Evolutionary conservation across 53 echinoderm and acorn worm species (phyloP).

Genomic region (Echinometra lucunter): DNA sequence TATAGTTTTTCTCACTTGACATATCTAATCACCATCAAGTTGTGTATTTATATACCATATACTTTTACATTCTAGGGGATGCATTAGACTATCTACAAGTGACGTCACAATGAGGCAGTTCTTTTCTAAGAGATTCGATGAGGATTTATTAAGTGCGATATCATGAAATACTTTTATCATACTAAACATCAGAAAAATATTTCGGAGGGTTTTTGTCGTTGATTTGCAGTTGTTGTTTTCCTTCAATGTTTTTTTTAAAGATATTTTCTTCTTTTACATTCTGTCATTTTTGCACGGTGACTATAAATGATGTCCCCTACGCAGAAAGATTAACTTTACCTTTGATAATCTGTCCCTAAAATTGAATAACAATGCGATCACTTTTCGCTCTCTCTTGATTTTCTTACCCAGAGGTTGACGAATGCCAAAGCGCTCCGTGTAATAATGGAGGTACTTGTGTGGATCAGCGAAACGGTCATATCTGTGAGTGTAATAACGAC

Average conservation of each 20-base stretch:
- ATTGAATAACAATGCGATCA: no score
- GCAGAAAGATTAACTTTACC: neutral
- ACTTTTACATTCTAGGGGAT: no score
- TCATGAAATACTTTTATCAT: no score
- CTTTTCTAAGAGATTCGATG: no score
- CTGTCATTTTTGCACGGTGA: neutral
- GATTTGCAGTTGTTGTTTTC: no score
- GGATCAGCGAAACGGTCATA: slow-evolving; percentile 58
- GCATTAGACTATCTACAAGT: no score
- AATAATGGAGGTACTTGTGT: slow-evolving; percentile 67
- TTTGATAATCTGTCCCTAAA: no score
- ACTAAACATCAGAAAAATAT: neutral
- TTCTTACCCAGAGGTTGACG: slow-evolving; percentile 67
- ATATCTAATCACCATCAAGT: no score
- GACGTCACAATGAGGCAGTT: neutral
- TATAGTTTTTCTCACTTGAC: no score
- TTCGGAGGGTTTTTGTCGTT: neutral
- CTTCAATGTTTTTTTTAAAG: no score
- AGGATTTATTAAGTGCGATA: no score
- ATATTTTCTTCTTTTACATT: neutral
- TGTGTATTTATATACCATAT: no score
- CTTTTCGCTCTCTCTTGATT: neutral
- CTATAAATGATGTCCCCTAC: neutral
- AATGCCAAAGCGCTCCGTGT: slow-evolving; percentile 77
- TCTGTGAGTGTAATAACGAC: slow-evolving; percentile 62